Evolutionary conservation across 2,888 invertebrate genomes (phyloP), one percentile per base, ranked within the genome.

Genomic region (Meteorus colon): DNA sequence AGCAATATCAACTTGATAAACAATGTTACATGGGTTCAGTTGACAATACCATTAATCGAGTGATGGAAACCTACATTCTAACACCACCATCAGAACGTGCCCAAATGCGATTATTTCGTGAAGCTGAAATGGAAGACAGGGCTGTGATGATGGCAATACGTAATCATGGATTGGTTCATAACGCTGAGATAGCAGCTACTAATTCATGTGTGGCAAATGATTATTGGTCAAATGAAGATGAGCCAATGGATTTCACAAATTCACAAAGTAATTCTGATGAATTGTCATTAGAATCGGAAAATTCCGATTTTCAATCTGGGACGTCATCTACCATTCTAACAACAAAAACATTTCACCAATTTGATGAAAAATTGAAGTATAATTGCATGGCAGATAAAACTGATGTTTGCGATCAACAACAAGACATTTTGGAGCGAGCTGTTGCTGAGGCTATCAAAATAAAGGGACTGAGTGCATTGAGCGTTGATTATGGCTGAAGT

Each of bases 111-210:
- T 73, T 84, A 8, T 82, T 84, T 45, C 91, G 90, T 62, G 92
- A 91, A 78, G 92, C 92, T 45, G 91, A 92, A 77, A 91, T 94
- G 84, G 94, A 94, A 89, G 93, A 94, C 84, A 93, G 93, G 86
- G 94, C 94, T 1, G 94, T 95, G 74, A 89, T 93, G 41, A 94
- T 94, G 94, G 95, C 95, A 4, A 95, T 95, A 82, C 93, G 93
- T 73, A 93, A 93, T 71, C 94, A 94, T 84, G 94, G 94, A 0
- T 88, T 95, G 75, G 85, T 86, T 27, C 84, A 84, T 70, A 80
- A 85, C 0, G 66, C 79, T n/a, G 80, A 83, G 24, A 74, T 82
- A n/a, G 76, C 81, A 2, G 72, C 55, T 55, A 55, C 55, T 55
- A 55, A 19, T 55, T 55, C 55, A 55, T 55, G 55, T 55, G 55